These are phyloP conservation scores for Porites lobata DNA, from an alignment of 92 coral and sea anemone genomes.

Conservation along the genomic window DNA sequence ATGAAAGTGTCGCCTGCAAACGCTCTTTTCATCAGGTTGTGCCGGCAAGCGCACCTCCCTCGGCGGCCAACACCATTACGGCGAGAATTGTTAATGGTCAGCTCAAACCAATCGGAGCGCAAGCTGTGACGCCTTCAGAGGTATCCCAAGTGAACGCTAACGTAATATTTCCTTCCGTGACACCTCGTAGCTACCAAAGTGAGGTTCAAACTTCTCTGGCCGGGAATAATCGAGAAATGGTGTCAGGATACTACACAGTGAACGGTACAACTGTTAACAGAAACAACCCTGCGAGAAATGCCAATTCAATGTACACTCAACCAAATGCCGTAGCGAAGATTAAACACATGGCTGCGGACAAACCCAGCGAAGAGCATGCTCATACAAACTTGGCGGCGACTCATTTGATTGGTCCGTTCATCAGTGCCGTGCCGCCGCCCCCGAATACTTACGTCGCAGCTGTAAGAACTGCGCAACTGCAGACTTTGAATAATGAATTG, in stretches of 20 bases:
- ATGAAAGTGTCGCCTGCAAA: conserved; percentile 9
- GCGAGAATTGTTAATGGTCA: conserved; percentile 44
- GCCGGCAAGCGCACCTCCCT: conserved; percentile 11
- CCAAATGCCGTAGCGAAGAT: conserved; percentile 7
- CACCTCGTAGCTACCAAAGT: conserved; percentile 1
- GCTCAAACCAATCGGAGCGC: conserved; percentile 10
- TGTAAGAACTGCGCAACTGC: conserved; percentile 18
- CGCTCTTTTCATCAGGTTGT: conserved; percentile 9
- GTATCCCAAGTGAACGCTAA: conserved; percentile 25
- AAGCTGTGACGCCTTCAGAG: neutral
- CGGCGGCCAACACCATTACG: neutral
- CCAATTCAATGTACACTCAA: neutral
- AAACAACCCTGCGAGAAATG: neutral
- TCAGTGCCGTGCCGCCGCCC: conserved; percentile 13
- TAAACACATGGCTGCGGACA: neutral
- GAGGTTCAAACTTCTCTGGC: neutral
- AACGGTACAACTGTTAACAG: neutral
- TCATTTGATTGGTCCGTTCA: conserved; percentile 39
- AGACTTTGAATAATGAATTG: conserved; percentile 9
- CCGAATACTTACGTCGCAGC: conserved; percentile 37
- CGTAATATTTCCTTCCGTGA: conserved; percentile 39
- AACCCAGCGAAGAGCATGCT: neutral
- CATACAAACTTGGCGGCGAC: conserved; percentile 20
- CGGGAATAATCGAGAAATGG: neutral
- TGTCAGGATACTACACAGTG: neutral